A percentile compares a stretch with the other conserved stretches of the same genome.
Evolutionary conservation across 2,888 invertebrate species (phyloP).

Genomic region (Troilus luridus): DNA sequence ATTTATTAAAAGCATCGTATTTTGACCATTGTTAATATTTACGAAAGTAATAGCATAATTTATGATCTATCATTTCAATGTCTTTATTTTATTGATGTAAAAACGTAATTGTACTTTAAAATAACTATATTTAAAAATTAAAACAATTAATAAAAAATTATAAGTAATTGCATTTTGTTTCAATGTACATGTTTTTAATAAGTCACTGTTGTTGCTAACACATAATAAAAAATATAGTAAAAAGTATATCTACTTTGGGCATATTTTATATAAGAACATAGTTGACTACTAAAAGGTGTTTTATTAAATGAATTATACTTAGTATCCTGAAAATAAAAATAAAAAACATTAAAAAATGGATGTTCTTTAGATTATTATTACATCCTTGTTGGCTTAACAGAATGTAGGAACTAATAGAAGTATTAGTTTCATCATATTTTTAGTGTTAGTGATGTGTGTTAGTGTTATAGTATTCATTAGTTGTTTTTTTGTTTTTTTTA

Average conservation of each 20-base stretch:
- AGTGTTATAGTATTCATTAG: too few relatives aligned
- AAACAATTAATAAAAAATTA: too few relatives aligned
- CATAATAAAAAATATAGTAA: conserved; percentile 34
- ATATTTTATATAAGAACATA: conserved; percentile 31
- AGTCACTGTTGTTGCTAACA: conserved; percentile 1
- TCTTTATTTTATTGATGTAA: conserved; percentile 34
- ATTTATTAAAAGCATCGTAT: conserved; percentile 35
- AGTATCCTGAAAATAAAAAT: not conserved
- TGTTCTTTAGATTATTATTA: not conserved
- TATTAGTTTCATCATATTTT: not conserved
- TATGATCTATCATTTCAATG: not conserved
- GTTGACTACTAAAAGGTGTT: conserved; percentile 30
- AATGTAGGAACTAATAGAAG: too few relatives aligned
- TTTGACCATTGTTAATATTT: conserved; percentile 50
- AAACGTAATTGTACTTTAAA: conserved; percentile 10
- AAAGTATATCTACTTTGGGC: conserved; percentile 26
- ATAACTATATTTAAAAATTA: too few relatives aligned
- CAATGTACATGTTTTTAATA: not conserved
- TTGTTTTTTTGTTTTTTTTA: too few relatives aligned
- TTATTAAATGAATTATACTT: not conserved
- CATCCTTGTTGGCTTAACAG: not conserved
- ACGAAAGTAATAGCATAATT: conserved; percentile 44
- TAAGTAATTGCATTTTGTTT: conserved; percentile 19
- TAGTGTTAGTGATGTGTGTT: too few relatives aligned
- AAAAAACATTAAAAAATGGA: not conserved